Evolutionary conservation across 2,888 invertebrate species (phyloP).

Genomic region (Orgyia antiqua): DNA sequence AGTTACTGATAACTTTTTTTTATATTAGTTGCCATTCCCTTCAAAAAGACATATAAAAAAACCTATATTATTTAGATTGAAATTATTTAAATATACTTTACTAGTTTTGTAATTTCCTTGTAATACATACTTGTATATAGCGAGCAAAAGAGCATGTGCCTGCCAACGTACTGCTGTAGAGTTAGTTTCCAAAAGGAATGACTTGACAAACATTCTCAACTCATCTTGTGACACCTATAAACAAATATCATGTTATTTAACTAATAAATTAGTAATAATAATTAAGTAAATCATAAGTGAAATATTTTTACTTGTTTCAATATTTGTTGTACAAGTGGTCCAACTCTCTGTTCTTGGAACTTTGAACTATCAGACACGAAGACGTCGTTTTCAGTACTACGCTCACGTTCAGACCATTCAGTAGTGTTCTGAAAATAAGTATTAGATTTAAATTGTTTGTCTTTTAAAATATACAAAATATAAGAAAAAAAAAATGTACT

Average conservation of each 20-base stretch:
- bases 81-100: too few relatives aligned
- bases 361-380: slow-evolving; percentile 66
- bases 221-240: slow-evolving; percentile 78
- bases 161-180: slow-evolving; percentile 96
- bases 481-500: not conserved
- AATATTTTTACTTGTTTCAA: slow-evolving; percentile 51
- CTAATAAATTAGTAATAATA: not conserved
- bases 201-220: slow-evolving; percentile 87
- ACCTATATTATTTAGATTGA: too few relatives aligned
- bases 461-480: not conserved
- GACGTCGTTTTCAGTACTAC: slow-evolving; percentile 67
- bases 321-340: slow-evolving; percentile 65
- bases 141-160: slow-evolving; percentile 90
- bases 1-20: too few relatives aligned
- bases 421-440: slow-evolving; percentile 29
- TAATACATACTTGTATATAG: slow-evolving; percentile 85
- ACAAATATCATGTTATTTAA: not conserved
- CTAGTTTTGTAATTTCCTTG: too few relatives aligned
- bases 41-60: not conserved
- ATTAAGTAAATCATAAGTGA: too few relatives aligned
- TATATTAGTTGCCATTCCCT: too few relatives aligned
- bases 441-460: not conserved
- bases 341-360: slow-evolving; percentile 68
- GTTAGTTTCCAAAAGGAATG: slow-evolving; percentile 95
- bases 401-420: slow-evolving; percentile 65